phyloP scores from a whole-genome alignment of 2,888 invertebrate species.

The Leistus spinibarbis region DNA sequence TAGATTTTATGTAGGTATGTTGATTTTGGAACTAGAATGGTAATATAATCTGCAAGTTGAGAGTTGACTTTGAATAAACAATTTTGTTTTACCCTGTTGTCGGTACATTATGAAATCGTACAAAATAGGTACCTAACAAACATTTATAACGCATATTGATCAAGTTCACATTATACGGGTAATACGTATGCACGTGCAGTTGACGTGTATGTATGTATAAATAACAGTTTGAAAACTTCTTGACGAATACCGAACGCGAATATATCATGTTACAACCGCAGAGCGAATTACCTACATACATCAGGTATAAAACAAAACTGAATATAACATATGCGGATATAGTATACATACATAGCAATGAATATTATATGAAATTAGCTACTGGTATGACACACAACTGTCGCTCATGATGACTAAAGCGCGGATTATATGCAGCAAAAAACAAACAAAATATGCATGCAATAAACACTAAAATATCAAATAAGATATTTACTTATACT shows the following conservation, averaged over 20 bases:
- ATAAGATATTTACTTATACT: too few relatives aligned
- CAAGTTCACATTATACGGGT: not conserved
- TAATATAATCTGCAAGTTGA: not conserved
- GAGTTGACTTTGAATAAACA: not conserved
- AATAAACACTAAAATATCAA: too few relatives aligned
- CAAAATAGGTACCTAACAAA: not conserved
- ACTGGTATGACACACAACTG: not conserved
- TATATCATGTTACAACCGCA: not conserved
- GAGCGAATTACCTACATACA: not conserved
- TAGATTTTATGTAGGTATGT: too few relatives aligned
- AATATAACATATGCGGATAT: not conserved
- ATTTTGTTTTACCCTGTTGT: not conserved
- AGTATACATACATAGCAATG: not conserved
- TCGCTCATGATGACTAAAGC: not conserved
- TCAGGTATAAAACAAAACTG: not conserved
- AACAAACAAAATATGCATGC: too few relatives aligned
- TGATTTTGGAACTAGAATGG: not conserved
- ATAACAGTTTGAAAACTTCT: not conserved
- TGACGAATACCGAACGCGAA: not conserved
- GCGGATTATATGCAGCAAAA: too few relatives aligned
- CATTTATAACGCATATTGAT: not conserved
- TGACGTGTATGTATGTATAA: not conserved
- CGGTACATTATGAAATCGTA: not conserved
- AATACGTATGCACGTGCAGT: not conserved
- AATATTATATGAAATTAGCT: not conserved